Evolutionary conservation across 2,797 vertebrate species (phyloP).

Genomic region (Aquila chrysaetos): DNA sequence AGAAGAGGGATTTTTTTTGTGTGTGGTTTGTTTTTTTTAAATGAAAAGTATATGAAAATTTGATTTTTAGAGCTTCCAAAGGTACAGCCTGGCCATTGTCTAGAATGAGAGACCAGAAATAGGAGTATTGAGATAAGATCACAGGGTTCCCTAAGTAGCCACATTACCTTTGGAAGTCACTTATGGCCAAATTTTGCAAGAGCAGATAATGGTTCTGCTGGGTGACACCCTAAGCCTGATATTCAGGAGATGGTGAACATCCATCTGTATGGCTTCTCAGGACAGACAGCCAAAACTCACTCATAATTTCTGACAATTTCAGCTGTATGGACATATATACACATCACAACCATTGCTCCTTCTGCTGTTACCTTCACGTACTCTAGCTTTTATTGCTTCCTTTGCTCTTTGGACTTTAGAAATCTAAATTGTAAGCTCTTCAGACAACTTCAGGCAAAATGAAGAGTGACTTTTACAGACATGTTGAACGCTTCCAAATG

Average conservation of each 20-base stretch:
- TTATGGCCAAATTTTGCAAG: neutral
- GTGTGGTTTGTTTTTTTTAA: neutral
- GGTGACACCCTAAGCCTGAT: neutral
- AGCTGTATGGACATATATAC: neutral
- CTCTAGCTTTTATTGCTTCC: neutral
- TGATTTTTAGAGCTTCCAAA: neutral
- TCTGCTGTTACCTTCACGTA: neutral
- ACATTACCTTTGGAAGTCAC: neutral
- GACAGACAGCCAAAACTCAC: neutral
- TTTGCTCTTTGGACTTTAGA: neutral
- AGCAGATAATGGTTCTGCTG: neutral
- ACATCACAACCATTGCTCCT: neutral
- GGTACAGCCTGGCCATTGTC: neutral
- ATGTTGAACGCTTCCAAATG: neutral
- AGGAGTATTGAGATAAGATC: neutral
- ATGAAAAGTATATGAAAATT: neutral
- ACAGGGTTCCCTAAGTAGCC: neutral
- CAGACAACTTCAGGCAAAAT: neutral
- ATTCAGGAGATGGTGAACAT: neutral
- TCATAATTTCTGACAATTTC: neutral
- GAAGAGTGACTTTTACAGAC: neutral
- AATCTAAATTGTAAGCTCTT: neutral
- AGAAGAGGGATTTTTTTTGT: fast-evolving
- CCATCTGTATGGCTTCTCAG: neutral
- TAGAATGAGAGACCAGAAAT: neutral